Conservation (phyloP, 2,113 vertebrate genomes). For the Plecturocebus donacophilus region DNA sequence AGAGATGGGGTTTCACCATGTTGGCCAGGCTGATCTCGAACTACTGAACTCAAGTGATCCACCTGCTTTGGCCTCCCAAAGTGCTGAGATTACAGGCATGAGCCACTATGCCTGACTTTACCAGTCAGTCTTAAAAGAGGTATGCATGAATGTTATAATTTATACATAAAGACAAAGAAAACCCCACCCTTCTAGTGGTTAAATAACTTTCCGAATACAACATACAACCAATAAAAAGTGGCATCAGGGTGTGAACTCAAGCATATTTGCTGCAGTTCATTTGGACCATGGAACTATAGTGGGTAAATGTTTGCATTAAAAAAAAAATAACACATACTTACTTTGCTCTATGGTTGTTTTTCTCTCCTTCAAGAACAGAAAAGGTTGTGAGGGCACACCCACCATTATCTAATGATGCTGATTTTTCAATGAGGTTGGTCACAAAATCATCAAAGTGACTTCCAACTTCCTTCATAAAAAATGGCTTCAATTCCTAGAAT, state of each 20-base stretch:
- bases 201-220: background rate
- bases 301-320: background rate
- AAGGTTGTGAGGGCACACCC: conserved; percentile 83
- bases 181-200: background rate
- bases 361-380: conserved; percentile 83
- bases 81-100: too few relatives aligned
- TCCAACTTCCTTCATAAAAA: conserved; percentile 94
- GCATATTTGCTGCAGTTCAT: background rate
- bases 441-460: conserved; percentile 93
- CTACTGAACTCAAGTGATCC: too few relatives aligned
- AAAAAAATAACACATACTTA: conserved; percentile 70
- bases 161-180: background rate
- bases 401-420: conserved; percentile 85
- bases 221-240: background rate
- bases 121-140: background rate
- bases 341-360: conserved; percentile 89
- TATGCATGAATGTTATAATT: background rate
- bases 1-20: too few relatives aligned
- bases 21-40: too few relatives aligned
- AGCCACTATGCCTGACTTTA: background rate
- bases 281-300: background rate
- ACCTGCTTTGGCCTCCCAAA: too few relatives aligned
- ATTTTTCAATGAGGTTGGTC: conserved; percentile 93
- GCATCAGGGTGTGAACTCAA: background rate
- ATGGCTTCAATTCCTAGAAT: conserved; percentile 91